Evolutionary conservation across 2,797 vertebrate genomes (phyloP).

Genomic region (Sebastes dallii): DNA sequence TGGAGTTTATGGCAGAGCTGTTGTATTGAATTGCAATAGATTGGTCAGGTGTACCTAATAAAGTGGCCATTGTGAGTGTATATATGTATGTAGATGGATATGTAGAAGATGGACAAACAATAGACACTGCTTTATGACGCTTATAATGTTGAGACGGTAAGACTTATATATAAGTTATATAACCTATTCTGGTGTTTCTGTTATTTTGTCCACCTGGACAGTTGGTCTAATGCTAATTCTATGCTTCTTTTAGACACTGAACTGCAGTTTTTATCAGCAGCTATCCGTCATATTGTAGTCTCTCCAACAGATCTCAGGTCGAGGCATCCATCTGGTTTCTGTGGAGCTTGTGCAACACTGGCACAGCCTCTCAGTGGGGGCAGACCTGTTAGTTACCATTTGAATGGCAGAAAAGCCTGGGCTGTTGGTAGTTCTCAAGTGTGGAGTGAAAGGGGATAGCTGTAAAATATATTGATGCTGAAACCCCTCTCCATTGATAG

Average conservation of each 20-base stretch:
- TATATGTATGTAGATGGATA: too few species aligned
- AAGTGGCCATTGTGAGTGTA: not conserved
- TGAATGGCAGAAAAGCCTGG: slow-evolving; percentile 73
- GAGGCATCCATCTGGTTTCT: slow-evolving; percentile 36
- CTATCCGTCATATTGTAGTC: not conserved
- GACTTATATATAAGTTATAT: too few species aligned
- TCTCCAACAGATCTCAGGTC: not conserved
- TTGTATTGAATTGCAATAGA: not conserved
- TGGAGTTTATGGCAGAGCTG: not conserved
- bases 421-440: slow-evolving; percentile 83
- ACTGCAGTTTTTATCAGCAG: not conserved
- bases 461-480: slow-evolving; percentile 86
- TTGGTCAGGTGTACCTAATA: not conserved
- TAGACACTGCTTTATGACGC: not conserved
- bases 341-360: slow-evolving; percentile 33
- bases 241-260: not conserved
- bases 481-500: slow-evolving; percentile 77
- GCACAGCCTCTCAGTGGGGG: slow-evolving; percentile 34
- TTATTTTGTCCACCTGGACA: not conserved
- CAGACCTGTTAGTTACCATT: slow-evolving; percentile 77
- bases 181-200: not conserved
- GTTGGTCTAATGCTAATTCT: not conserved
- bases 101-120: not conserved
- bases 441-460: slow-evolving; percentile 78
- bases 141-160: not conserved